Evolutionary conservation across 2,113 vertebrate species (phyloP).

Genomic region (Apteryx owenii): DNA sequence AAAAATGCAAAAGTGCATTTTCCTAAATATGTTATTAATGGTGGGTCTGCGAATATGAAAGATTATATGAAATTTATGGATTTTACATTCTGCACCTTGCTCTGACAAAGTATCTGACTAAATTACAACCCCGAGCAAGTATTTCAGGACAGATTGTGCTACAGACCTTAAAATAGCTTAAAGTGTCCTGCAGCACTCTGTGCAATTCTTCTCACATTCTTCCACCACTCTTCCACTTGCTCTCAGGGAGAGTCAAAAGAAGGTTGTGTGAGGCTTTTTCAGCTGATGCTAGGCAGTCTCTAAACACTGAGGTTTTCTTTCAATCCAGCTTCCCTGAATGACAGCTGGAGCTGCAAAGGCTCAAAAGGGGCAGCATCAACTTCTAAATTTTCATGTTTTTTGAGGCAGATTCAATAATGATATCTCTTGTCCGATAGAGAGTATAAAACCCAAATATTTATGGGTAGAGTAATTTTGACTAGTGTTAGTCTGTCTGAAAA

Average conservation of each 20-base stretch:
- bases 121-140: background rate
- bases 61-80: background rate
- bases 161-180: background rate
- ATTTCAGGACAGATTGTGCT: background rate
- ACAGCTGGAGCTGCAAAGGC: background rate
- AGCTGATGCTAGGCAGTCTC: background rate
- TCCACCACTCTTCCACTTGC: background rate
- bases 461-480: background rate
- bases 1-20: background rate
- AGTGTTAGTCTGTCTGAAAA: background rate
- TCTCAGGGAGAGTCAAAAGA: background rate
- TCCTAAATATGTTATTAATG: background rate
- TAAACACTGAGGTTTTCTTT: background rate
- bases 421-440: background rate
- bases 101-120: background rate
- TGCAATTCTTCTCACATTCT: constrained; percentile 37
- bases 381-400: background rate
- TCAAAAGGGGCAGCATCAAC: background rate
- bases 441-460: background rate
- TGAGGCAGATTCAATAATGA: background rate
- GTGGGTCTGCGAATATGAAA: background rate
- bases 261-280: background rate
- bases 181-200: background rate
- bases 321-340: background rate
- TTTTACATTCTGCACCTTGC: background rate